phyloP scores from a whole-genome alignment of 2,113 vertebrate genomes.

The Lates calcarifer region DNA sequence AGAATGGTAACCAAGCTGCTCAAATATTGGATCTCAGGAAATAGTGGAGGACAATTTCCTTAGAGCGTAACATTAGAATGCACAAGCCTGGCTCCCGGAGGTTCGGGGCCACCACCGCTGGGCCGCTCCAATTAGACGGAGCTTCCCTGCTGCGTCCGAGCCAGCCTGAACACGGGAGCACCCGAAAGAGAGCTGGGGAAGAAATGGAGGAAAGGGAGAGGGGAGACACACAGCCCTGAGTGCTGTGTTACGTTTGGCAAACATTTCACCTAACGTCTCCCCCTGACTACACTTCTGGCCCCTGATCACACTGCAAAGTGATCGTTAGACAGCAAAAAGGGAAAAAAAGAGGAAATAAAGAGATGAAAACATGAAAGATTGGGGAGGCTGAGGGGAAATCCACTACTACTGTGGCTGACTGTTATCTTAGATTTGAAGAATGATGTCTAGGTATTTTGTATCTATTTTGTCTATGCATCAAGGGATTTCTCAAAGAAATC shows the following conservation, averaged over 20 bases:
- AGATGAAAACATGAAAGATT: slow-evolving; percentile 23
- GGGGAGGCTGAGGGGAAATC: slow-evolving; percentile 20
- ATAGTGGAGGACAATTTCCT: slow-evolving; percentile 91
- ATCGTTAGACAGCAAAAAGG: slow-evolving; percentile 33
- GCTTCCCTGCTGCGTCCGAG: slow-evolving; percentile 88
- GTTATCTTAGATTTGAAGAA: not conserved
- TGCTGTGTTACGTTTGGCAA: slow-evolving; percentile 76
- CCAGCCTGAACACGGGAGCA: slow-evolving; percentile 83
- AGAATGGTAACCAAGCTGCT: slow-evolving; percentile 81
- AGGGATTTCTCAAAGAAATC: not conserved
- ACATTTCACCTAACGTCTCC: slow-evolving; percentile 49
- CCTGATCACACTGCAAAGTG: slow-evolving; percentile 58
- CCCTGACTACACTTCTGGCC: slow-evolving; percentile 51
- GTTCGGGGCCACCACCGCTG: slow-evolving; percentile 84
- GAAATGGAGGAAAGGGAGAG: slow-evolving; percentile 67
- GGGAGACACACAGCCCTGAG: slow-evolving; percentile 41
- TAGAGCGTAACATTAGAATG: slow-evolving; percentile 90
- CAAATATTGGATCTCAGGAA: slow-evolving; percentile 91
- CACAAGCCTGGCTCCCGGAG: slow-evolving; percentile 84
- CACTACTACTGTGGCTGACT: not conserved
- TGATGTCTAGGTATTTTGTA: not conserved
- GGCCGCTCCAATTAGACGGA: slow-evolving; percentile 87
- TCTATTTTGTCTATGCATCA: not conserved
- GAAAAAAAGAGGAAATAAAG: not conserved
- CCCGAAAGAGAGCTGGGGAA: slow-evolving; percentile 81